Percentiles rank a stretch among this genome's conserved stretches.
Evolutionary conservation across 2,888 invertebrate species (phyloP).

Genomic region (Tillus elongatus): DNA sequence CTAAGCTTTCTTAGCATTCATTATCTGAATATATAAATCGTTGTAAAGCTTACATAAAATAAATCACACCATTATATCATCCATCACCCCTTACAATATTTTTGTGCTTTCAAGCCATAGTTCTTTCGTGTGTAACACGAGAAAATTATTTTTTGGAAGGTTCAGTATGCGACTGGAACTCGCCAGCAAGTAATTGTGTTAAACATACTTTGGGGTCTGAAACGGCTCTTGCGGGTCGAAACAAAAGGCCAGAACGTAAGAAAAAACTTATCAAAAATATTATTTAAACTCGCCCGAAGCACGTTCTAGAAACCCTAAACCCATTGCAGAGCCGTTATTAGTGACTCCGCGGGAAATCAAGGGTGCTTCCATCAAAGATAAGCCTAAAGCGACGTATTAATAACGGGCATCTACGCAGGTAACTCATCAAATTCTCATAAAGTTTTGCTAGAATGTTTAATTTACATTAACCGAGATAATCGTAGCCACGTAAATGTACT

Average conservation of each 20-base stretch:
- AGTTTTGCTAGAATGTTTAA: too few relatives aligned
- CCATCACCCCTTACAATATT: too few relatives aligned
- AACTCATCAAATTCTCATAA: slow-evolving; percentile 1
- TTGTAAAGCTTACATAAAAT: too few relatives aligned
- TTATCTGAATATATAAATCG: too few relatives aligned
- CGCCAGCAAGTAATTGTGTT: slow-evolving; percentile 1
- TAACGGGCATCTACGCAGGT: neutral
- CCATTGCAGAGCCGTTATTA: neutral
- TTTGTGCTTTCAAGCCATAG: too few relatives aligned
- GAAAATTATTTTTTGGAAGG: too few relatives aligned
- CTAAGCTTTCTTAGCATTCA: too few relatives aligned
- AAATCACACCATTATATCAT: too few relatives aligned
- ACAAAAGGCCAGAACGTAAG: slow-evolving; percentile 4
- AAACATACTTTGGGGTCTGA: neutral
- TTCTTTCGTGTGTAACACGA: too few relatives aligned
- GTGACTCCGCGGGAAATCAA: neutral
- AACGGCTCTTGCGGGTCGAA: neutral
- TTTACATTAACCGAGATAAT: too few relatives aligned
- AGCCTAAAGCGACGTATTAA: neutral
- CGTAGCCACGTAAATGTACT: too few relatives aligned
- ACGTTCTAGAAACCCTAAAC: slow-evolving; percentile 2
- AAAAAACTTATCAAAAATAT: slow-evolving; percentile 1
- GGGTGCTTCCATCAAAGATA: slow-evolving; percentile 2
- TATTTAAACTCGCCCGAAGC: neutral
- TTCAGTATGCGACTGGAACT: too few relatives aligned